Evolutionary conservation across 2,888 invertebrate species (phyloP), one percentile per base, ranked within the genome.

Genomic region (Rotaria magnacalcarata): DNA sequence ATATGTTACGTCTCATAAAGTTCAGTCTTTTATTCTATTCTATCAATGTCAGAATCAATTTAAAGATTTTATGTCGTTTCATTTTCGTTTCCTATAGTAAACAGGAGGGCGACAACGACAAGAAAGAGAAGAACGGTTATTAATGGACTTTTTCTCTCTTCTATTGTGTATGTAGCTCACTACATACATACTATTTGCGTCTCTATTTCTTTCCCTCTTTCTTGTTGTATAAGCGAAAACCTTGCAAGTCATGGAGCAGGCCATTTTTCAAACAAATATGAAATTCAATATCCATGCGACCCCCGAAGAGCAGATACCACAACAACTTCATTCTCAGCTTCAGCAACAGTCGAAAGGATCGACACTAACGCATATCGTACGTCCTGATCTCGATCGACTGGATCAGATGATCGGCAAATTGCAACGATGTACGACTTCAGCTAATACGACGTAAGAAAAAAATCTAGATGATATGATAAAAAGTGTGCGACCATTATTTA

Each of bases 181-280:
- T 34, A 34, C 27, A 67, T n/a, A 67, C 67, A 16, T 67, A 27
- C 67, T 8, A 67, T 34, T 67, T 27, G 16, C 67, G 34, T 67
- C 27, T 67, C 67, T 27, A 34, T 67, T 67, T 67, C 67, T 11
- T 34, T 54, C 54, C 54, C 54, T 54, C 27, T 67, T 67, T 67
- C 34, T 14, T 67, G 27, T 67, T 67, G 67, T 67, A 67, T 67
- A 67, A 67, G 67, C 67, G 67, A 67, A 67, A 67, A 67, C 67
- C 67, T 67, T 67, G 67, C 67, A 34, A 67, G 27, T 34, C 67
- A 67, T 34, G 67, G 34, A 34, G 16, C 67, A 67, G 27, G 27
- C 27, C 67, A 67, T 67, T 67, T 54, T 67, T 67, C 67, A 67
- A 67, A 67, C 67, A 67, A 67, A 67, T 67, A 67, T 67, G 67